Conservation (phyloP, 2,113 vertebrate species). For the Tautogolabrus adspersus region DNA sequence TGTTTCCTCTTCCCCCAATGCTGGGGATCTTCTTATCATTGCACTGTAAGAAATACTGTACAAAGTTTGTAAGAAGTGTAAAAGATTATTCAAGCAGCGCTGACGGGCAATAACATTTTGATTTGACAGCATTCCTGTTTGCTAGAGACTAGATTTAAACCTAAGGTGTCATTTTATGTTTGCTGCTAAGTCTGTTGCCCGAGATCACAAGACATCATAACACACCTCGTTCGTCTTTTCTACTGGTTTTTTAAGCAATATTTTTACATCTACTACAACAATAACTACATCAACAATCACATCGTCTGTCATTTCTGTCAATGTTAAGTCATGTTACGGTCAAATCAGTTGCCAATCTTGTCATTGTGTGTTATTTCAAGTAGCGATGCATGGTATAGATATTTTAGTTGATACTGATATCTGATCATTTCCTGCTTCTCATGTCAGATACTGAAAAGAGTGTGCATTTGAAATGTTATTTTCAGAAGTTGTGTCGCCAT, state of each 20-base stretch:
- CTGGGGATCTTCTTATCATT: slow-evolving; percentile 80
- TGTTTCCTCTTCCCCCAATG: slow-evolving; percentile 10
- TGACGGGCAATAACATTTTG: slow-evolving; percentile 11
- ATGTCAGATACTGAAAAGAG: not conserved
- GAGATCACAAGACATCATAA: not conserved
- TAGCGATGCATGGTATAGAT: not conserved
- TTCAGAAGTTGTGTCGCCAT: not conserved
- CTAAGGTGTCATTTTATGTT: slow-evolving; percentile 42
- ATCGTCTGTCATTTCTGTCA: not conserved
- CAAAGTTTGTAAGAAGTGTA: slow-evolving; percentile 83
- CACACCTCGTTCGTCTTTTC: not conserved
- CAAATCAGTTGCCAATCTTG: not conserved
- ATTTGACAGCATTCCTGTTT: slow-evolving; percentile 33
- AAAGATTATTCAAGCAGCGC: slow-evolving; percentile 34
- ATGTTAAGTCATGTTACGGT: not conserved
- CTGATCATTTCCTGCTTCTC: not conserved
- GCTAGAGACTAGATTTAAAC: slow-evolving; percentile 32
- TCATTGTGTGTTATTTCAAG: slow-evolving; percentile 15
- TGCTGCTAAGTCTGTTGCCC: slow-evolving; percentile 57
- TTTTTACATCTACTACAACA: not conserved
- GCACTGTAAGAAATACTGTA: slow-evolving; percentile 90
- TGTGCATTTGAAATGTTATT: not conserved
- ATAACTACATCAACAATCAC: not conserved
- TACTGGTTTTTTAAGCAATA: slow-evolving; percentile 28
- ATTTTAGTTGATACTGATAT: not conserved